Conservation (phyloP, 2,888 invertebrate species). For the Amphipoea oculea region DNA sequence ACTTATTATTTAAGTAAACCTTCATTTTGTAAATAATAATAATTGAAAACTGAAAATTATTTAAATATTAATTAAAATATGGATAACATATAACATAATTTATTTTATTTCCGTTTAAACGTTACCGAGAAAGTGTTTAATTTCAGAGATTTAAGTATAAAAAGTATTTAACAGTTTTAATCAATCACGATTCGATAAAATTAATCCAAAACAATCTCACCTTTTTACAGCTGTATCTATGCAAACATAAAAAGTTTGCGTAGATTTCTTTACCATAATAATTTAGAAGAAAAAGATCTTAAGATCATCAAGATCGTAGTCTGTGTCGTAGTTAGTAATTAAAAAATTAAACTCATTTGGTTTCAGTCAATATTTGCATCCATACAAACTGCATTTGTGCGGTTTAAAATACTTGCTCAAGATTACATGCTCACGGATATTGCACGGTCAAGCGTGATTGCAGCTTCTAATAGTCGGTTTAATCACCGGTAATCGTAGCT, state of each 20-base stretch:
- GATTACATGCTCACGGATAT: slow-evolving; percentile 71
- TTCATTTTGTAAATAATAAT: neutral
- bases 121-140: slow-evolving; percentile 19
- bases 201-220: neutral
- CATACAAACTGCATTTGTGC: slow-evolving; percentile 1
- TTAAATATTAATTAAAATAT: no score
- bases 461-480: slow-evolving; percentile 70
- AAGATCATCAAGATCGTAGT: neutral
- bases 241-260: neutral
- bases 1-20: neutral
- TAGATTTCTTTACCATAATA: neutral
- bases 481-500: slow-evolving; percentile 57
- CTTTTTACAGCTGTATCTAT: neutral
- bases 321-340: no score
- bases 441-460: slow-evolving; percentile 79
- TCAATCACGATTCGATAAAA: slow-evolving; percentile 4
- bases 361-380: slow-evolving; percentile 3
- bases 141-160: neutral
- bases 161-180: slow-evolving; percentile 8
- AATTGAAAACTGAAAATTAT: no score
- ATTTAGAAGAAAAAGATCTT: neutral
- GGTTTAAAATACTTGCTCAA: slow-evolving; percentile 66
- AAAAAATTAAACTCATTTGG: neutral
- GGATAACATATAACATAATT: no score
- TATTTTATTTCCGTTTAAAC: neutral